Percentiles rank a stretch among this genome's conserved stretches.
These are phyloP conservation scores for Formicarius rufipectus DNA, from an alignment of 2,113 vertebrate species.

Conservation along the genomic window DNA sequence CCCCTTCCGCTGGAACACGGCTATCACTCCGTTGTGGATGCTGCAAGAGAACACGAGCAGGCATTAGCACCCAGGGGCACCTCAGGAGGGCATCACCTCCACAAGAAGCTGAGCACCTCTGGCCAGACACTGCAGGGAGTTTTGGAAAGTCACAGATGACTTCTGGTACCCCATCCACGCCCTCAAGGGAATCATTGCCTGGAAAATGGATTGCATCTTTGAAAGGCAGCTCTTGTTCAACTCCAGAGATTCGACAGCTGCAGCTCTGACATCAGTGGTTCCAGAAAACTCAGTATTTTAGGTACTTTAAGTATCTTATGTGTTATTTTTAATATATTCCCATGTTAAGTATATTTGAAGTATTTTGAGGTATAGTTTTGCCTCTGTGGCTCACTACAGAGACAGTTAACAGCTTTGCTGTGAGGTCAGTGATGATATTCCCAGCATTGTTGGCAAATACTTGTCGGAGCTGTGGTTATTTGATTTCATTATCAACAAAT, in stretches of 20 bases:
- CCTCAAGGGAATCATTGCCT: not conserved
- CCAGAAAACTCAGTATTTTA: not conserved
- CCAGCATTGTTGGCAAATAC: not conserved
- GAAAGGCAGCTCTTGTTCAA: not conserved
- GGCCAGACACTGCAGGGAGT: not conserved
- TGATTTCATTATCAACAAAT: not conserved
- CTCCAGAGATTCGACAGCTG: not conserved
- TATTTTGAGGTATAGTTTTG: not conserved
- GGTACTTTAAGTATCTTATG: not conserved
- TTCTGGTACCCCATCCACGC: not conserved
- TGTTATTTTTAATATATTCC: not conserved
- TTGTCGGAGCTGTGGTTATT: not conserved
- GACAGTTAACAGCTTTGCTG: not conserved
- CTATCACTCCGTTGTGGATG: constrained; percentile 94
- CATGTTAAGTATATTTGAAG: not conserved
- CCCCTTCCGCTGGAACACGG: constrained; percentile 92
- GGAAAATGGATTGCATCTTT: not conserved
- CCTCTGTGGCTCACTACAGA: not conserved
- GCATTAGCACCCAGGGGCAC: not conserved
- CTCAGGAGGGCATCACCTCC: not conserved
- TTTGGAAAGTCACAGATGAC: not conserved
- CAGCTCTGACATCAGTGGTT: not conserved
- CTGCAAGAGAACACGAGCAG: constrained; percentile 70
- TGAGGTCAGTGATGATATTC: not conserved
- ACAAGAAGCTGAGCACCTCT: not conserved